Evolutionary conservation across 1,140 invertebrate species (phyloP), one percentile per base, ranked within the genome.

Genomic region (Ceratina calcarata): DNA sequence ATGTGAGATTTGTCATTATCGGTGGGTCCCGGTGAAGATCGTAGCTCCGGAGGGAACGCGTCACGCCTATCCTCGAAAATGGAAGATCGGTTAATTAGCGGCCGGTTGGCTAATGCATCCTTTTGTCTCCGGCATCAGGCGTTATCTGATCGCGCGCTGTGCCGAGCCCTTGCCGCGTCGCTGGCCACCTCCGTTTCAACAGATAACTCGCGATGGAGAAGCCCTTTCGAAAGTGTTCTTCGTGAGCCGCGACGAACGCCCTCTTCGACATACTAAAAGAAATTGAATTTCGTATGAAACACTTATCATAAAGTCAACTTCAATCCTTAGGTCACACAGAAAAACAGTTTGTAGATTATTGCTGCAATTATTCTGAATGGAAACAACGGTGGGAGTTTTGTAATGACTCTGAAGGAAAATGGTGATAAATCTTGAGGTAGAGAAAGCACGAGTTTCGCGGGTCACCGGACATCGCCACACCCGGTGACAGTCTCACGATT

Each of bases 1-100:
- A 90, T 91, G 89, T 88, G 78, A 84, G 89, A 90, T 91, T 91
- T 91, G 89, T 91, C 88, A 90, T 89, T 73, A 73, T 49, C 27
- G 57, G 65, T 16, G n/a, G 55, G 55, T n/a, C 13, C 22, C 4
- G 20, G 20, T 10, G 51, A 62, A 84, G 78, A 81, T 77, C 69
- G 78, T 18, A n/a, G n/a, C n/a, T n/a, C 53, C 51, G 62, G 22
- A 66, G 69, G 2, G 49, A 68, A 27, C 24, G 24, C 53, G 86
- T 88, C 83, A 88, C 87, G 86, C 83, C 86, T 89, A 82, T 88
- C 60, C 82, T 84, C 74, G 84, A 83, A 88, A 90, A 88, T 88
- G 83, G 82, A 86, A 86, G 85, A 86, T 80, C 85, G 81, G 85
- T 85, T 91, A 91, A 92, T 92, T 92, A 91, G 89, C 87, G 84